Evolutionary conservation across 2,888 invertebrate genomes (phyloP).

Genomic region (Ischnus inquisitorius): DNA sequence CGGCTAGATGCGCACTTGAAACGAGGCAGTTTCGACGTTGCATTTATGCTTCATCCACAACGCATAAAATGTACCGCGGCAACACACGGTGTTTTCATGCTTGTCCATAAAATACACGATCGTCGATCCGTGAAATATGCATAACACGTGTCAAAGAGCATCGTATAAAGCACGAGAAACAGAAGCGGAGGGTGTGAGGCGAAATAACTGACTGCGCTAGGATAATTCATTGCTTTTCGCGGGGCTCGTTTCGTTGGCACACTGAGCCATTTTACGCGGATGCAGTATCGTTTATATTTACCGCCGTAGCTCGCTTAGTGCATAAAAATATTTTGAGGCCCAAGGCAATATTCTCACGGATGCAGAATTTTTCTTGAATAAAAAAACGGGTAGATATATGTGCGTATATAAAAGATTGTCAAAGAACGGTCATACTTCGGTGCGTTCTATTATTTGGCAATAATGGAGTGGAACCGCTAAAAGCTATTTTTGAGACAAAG

Average conservation of each 20-base stretch:
- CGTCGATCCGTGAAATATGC: conserved; percentile 57
- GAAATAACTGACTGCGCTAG: conserved; percentile 6
- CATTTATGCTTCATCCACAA: background rate
- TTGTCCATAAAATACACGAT: conserved; percentile 76
- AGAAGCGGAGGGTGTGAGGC: too few relatives aligned
- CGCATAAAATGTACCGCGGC: background rate
- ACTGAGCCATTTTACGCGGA: conserved; percentile 40
- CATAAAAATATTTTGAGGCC: background rate
- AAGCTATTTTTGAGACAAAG: conserved; percentile 3
- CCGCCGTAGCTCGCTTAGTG: conserved; percentile 3
- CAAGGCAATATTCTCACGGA: background rate
- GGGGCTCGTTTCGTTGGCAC: conserved; percentile 15
- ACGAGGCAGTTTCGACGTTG: background rate
- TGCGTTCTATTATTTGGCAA: background rate
- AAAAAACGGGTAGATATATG: conserved; percentile 14
- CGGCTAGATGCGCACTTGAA: too few relatives aligned
- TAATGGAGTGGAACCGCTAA: background rate
- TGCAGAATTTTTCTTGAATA: background rate
- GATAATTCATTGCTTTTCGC: conserved; percentile 45
- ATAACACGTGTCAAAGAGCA: conserved; percentile 47
- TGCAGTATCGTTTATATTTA: conserved; percentile 50
- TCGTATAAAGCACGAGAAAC: conserved; percentile 14
- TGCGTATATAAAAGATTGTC: background rate
- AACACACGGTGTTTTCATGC: conserved; percentile 73
- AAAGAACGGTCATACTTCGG: background rate